Evolutionary conservation across 2,888 invertebrate species (phyloP), one percentile per base, ranked within the genome.

Genomic region (Gryllus longicercus): DNA sequence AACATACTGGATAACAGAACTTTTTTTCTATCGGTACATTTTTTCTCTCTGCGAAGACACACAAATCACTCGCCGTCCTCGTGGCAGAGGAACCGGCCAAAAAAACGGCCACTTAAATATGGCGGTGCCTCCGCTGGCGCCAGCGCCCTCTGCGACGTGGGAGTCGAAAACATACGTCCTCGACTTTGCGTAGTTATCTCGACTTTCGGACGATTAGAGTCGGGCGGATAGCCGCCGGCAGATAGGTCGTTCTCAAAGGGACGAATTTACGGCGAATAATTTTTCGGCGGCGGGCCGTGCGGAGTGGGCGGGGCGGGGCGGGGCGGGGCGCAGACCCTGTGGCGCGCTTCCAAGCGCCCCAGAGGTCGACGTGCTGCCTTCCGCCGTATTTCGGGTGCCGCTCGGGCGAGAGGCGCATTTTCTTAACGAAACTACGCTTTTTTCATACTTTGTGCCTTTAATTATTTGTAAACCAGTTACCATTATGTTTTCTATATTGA

Each of bases 261-360:
- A 63, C 63, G 63, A 63, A 63, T 63, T 63, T 63, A 63, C 63
- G 63, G 63, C 63, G 63, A 63, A n/a, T 63, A 63, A 63, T 63
- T 63, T 63, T 63, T 63, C 63, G 63, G 38, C n/a, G 63, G 63
- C 63, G 63, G 14, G 63, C 63, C 1, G 25, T 10, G 63, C 16
- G 16, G 63, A 16, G 63, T 4, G 63, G 63, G 63, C 63, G 63
- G 63, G 2, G 63, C 4, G 63, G 2, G 63, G 63, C 3, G n/a
- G 16, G 63, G 18, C 4, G 11, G 14, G 63, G 16, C 5, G 38
- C 38, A 8, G 8, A 0, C 8, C 38, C 8, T 38, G 38, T 38
- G 38, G 38, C 38, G 38, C 38, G 38, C 8, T 38, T 38, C 38
- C 38, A 38, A 38, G 1, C 38, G 38, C 38, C 38, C 38, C 38